Base-by-base conservation (phyloP, 2,113 vertebrate genomes). In the Sphaerodactylus townsendi region DNA sequence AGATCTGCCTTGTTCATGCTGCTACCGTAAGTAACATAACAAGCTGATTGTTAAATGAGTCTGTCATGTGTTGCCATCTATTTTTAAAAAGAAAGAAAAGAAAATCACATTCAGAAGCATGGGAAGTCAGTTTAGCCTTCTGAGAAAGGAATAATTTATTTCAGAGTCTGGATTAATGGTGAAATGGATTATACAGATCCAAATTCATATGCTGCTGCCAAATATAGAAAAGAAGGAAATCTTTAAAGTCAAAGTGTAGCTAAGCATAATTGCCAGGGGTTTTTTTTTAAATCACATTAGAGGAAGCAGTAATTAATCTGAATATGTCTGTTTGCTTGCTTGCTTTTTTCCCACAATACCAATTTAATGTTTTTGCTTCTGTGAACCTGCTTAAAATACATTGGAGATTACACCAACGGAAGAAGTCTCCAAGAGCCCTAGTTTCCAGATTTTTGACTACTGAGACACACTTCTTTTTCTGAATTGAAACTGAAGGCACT, bases 161-260 rank as follows among this genome's bases (percentile, higher is more conserved):
- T 73, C 5, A 1, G 74, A 83, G 11, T 44, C 87, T 53, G 33
- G 59, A 89, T 85, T 88, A 87, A 53, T 19, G 86, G 39, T 37
- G 10, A 23, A 85, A 82, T 82, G 89, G 77, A 85, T 87, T 87
- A 81, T 59, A 25, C 65, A 87, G 82, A 87, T 85, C 82, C 89
- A 84, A 92, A 94, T 92, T 89, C 41, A 84, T 83, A 62, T 92
- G 94, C 84, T 92, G 50, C 77, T 86, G 79, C 87, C 90, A 91
- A 94, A 94, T 91, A 91, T 53, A 93, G 87, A 86, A 91, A 90
- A 95, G 90, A 89, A 93, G 80, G 85, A 92, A 97, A 91, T 46
- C 74, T 95, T 92, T 95, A 93, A 95, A 95, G 87, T 75, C 77
- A 64, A 90, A 95, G 90, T 93, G 88, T 48, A 83, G 86, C 85